phyloP scores from a whole-genome alignment of 2,797 vertebrate genomes.

The Pipistrellus nathusii region DNA sequence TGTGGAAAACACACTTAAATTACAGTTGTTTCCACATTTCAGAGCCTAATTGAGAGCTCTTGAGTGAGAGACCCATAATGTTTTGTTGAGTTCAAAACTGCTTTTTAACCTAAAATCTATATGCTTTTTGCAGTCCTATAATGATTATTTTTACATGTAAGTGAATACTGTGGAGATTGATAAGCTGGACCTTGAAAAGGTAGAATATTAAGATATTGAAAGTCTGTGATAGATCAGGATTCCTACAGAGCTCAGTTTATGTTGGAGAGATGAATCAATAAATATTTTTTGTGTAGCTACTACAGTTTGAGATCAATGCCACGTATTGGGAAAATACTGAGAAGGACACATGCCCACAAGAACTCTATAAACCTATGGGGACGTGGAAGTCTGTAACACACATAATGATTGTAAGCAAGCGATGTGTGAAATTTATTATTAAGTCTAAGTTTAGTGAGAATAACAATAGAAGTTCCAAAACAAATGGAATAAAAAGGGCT shows the following conservation, averaged over 20 bases:
- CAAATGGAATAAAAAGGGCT: neutral
- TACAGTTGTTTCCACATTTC: neutral
- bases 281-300: neutral
- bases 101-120: neutral
- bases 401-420: slow-evolving; percentile 3
- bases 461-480: neutral
- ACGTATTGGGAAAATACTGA: neutral
- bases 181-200: neutral
- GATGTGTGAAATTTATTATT: neutral
- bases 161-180: neutral
- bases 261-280: neutral
- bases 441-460: neutral
- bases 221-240: neutral
- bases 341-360: neutral
- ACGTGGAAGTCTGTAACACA: neutral
- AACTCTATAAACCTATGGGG: neutral
- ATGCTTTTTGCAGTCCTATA: neutral
- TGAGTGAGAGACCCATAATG: neutral
- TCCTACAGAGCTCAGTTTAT: neutral
- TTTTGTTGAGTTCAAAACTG: neutral
- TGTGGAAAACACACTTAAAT: neutral
- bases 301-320: neutral
- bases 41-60: neutral
- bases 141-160: neutral
- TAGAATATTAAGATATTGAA: neutral